Conservation (phyloP, 37 sponge, comb jelly and placozoan genomes). For the Diacarnus erythraeanus region DNA sequence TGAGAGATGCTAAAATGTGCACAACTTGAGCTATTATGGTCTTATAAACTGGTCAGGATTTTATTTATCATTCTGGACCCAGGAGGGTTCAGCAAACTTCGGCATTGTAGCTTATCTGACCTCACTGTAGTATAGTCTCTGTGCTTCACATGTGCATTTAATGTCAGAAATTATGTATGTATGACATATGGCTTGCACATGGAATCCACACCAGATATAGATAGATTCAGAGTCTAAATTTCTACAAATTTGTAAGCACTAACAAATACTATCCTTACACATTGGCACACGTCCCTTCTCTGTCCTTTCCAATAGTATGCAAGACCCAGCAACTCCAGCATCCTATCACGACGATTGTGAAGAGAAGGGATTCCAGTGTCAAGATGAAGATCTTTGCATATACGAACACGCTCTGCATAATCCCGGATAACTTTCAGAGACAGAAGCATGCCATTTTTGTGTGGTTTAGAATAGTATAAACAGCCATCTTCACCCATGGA, state of each 20-base stretch:
- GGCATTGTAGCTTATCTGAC: too few species aligned
- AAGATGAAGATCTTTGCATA: conserved; percentile 31
- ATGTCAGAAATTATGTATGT: too few species aligned
- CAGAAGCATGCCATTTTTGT: conserved; percentile 1
- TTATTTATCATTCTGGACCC: too few species aligned
- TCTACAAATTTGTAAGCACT: too few species aligned
- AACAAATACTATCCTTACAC: conserved; percentile 17
- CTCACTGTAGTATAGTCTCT: too few species aligned
- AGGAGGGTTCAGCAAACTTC: too few species aligned
- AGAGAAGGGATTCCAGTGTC: conserved; percentile 7
- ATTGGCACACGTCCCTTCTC: conserved; percentile 36
- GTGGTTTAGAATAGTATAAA: conserved; percentile 1
- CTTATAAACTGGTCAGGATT: too few species aligned
- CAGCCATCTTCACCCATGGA: conserved; percentile 13
- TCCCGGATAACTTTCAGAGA: conserved; percentile 22
- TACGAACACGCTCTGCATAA: conserved; percentile 33
- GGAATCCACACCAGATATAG: too few species aligned
- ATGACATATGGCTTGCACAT: not conserved
- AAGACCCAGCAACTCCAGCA: conserved; percentile 30
- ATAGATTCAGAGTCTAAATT: too few species aligned
- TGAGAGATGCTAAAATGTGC: too few species aligned
- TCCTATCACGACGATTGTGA: conserved; percentile 45
- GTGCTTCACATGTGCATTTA: too few species aligned
- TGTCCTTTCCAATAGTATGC: conserved; percentile 51
- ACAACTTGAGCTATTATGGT: too few species aligned